Base-by-base conservation (phyloP, 2,888 invertebrate species). In the Chirona hameri region DNA sequence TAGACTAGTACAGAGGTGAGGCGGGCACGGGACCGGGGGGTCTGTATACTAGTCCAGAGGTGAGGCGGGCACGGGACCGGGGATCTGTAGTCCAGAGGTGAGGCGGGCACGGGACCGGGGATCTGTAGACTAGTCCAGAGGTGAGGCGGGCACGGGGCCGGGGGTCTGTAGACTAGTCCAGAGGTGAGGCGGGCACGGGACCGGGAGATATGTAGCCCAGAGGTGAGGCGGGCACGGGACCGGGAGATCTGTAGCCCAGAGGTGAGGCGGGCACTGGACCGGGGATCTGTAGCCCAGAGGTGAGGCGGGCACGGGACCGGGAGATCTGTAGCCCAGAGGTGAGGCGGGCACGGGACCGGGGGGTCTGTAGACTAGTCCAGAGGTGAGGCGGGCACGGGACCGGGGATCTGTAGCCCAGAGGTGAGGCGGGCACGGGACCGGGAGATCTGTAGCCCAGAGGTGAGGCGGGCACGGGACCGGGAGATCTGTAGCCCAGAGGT, bases 1-100 rank as follows among this genome's bases (percentile, higher is more conserved):
- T n/a, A n/a, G n/a, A n/a, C n/a, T n/a, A n/a, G n/a, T n/a, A n/a
- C 60, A 60, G 60, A 60, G 60, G 60, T 60, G 60, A 24, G 60
- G 15, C 39, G 4, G 39, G 7, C 39, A 5, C 39, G 7, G 39
- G 55, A 18, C 18, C 55, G 14, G 55, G 15, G n/a, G n/a, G n/a
- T n/a, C n/a, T n/a, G n/a, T n/a, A n/a, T n/a, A n/a, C 24, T 24
- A 60, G 60, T 24, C 60, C 60, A 60, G 60, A 60, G 60, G 60
- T 60, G 60, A 24, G 60, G 15, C 39, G 4, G 39, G 7, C 39
- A 5, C 39, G 7, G 39, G 55, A 18, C 18, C 55, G 14, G 55
- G 15, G n/a, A n/a, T n/a, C n/a, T n/a, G n/a, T n/a, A 60, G 60
- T 24, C 60, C 60, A 60, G 60, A 60, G 60, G 60, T 60, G 60